phyloP scores from a whole-genome alignment of 2,888 invertebrate genomes.

The Dexiosoma caninum region DNA sequence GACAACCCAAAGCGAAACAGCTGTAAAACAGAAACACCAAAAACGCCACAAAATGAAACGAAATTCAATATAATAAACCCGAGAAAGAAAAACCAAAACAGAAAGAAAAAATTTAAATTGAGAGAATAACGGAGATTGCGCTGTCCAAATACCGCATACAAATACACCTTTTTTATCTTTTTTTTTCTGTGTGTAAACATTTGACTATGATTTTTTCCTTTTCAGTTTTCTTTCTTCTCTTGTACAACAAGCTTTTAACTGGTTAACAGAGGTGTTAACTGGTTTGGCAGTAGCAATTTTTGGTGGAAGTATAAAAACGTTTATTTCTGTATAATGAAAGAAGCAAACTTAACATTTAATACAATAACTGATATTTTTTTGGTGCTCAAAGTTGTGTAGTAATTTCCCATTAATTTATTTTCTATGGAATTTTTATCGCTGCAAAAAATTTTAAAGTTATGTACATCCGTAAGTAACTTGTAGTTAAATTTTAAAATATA shows the following conservation, averaged over 20 bases:
- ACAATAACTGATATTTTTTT: too few species aligned
- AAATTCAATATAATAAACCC: neutral
- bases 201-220: slow-evolving; percentile 46
- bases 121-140: slow-evolving; percentile 62
- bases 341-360: too few species aligned
- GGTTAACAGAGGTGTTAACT: slow-evolving; percentile 54
- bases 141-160: slow-evolving; percentile 62
- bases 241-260: slow-evolving; percentile 43
- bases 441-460: too few species aligned
- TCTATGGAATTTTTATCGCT: too few species aligned
- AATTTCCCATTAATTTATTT: too few species aligned
- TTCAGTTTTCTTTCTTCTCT: neutral
- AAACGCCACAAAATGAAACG: slow-evolving; percentile 44
- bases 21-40: slow-evolving; percentile 56
- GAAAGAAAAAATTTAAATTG: slow-evolving; percentile 36
- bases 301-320: neutral
- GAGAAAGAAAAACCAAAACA: slow-evolving; percentile 39
- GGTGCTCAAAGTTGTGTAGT: too few species aligned
- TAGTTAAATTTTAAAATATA: too few species aligned
- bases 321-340: too few species aligned
- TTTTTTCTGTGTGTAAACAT: slow-evolving; percentile 45
- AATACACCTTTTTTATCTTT: slow-evolving; percentile 49
- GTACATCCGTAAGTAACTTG: too few species aligned
- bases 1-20: slow-evolving; percentile 62
- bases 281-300: neutral